A percentile compares a stretch with the other conserved stretches of the same genome.
Conservation (phyloP, 2,113 vertebrate species). For the Willisornis vidua region DNA sequence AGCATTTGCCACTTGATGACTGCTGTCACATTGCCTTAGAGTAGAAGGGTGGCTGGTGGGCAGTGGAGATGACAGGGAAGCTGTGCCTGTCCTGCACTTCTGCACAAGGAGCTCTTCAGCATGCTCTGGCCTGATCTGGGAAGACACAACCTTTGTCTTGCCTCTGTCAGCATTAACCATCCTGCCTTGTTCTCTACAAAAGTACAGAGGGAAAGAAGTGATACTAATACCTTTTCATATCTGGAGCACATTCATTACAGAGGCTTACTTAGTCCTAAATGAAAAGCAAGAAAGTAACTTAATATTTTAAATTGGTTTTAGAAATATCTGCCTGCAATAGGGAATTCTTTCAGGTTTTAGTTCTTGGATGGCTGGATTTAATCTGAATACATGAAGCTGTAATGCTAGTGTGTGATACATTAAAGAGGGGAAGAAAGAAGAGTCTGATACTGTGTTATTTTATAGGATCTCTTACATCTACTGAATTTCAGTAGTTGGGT, state of each 20-base stretch:
- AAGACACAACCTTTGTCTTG: neutral
- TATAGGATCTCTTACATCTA: neutral
- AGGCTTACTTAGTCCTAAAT: neutral
- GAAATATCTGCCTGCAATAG: neutral
- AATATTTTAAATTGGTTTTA: constrained; percentile 15
- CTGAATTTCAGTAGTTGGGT: neutral
- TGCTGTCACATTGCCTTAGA: neutral
- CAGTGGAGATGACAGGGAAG: neutral
- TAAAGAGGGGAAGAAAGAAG: neutral
- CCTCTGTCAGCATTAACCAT: neutral
- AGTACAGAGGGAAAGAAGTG: neutral
- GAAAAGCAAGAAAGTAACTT: constrained; percentile 4
- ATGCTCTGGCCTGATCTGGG: neutral
- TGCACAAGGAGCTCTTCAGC: neutral
- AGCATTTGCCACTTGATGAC: neutral
- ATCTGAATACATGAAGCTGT: neutral
- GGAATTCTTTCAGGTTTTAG: constrained; percentile 14
- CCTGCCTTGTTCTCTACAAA: neutral
- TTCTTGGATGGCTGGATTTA: constrained; percentile 6
- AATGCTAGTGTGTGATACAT: neutral
- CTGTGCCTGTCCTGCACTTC: rapidly evolving
- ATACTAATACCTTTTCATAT: neutral
- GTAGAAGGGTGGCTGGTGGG: neutral
- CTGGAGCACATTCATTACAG: neutral
- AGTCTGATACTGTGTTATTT: neutral